A percentile compares a stretch with the other conserved stretches of the same genome.
Conservation (phyloP, 2,888 invertebrate species). For the Meteorus colon region DNA sequence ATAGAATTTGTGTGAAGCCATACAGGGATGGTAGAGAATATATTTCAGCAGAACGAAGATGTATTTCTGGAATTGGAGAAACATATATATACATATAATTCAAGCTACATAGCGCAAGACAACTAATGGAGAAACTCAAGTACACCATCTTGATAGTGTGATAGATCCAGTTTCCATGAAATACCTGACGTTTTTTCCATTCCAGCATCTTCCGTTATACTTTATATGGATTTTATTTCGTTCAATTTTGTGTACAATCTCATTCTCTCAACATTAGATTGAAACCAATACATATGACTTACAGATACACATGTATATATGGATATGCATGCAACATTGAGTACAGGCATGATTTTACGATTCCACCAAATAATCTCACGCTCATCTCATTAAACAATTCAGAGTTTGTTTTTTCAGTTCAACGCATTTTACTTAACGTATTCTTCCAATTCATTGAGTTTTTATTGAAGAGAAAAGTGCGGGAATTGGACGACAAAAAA, state of each 20-base stretch:
- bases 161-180: constrained; percentile 9
- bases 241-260: neutral
- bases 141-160: neutral
- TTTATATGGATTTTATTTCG: neutral
- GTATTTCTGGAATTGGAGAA: neutral
- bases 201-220: neutral
- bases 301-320: neutral
- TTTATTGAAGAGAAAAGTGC: constrained; percentile 7
- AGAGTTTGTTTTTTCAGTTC: neutral
- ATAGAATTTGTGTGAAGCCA: constrained; percentile 6
- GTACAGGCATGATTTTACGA: neutral
- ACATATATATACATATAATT: constrained; percentile 2
- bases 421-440: constrained; percentile 3
- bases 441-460: constrained; percentile 12
- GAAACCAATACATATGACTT: neutral
- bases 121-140: neutral
- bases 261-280: neutral
- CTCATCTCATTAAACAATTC: constrained; percentile 10
- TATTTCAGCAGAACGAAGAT: neutral
- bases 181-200: constrained; percentile 1
- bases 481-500: neutral
- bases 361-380: neutral
- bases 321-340: neutral
- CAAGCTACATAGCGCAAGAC: neutral
- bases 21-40: neutral